Conservation (phyloP, 1,140 invertebrate species). For the Bradynema listronoti region DNA sequence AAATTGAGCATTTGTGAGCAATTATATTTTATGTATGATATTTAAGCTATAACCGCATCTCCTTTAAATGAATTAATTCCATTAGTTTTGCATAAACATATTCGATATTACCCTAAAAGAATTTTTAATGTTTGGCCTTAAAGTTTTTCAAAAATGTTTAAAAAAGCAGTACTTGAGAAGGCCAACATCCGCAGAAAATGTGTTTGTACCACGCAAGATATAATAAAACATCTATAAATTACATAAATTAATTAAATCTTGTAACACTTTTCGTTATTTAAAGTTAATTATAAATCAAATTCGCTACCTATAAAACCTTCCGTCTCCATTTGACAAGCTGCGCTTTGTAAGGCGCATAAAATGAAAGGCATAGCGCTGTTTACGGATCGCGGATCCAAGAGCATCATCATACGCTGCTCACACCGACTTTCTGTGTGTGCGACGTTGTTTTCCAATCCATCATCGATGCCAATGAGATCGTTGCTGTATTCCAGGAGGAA, state of each 20-base stretch:
- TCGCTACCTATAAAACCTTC: slow-evolving; percentile 18
- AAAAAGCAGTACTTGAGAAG: slow-evolving; percentile 20
- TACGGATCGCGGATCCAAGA: slow-evolving; percentile 21
- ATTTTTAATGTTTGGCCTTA: not conserved
- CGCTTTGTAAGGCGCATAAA: slow-evolving; percentile 51
- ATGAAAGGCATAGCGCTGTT: slow-evolving; percentile 41
- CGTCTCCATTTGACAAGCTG: slow-evolving; percentile 53
- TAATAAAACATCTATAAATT: slow-evolving; percentile 37
- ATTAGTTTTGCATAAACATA: slow-evolving; percentile 43
- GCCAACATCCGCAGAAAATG: slow-evolving; percentile 36
- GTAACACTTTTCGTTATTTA: not conserved
- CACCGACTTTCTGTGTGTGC: no score
- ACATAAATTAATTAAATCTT: not conserved
- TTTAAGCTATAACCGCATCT: no score
- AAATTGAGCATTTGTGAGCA: no score
- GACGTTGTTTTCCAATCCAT: slow-evolving; percentile 1
- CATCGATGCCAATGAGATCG: slow-evolving; percentile 14
- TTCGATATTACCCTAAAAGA: slow-evolving; percentile 39
- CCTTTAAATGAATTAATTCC: slow-evolving; percentile 35
- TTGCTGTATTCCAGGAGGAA: slow-evolving; percentile 38
- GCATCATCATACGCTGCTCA: slow-evolving; percentile 30
- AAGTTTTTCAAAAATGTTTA: not conserved
- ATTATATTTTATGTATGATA: no score
- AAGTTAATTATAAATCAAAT: not conserved
- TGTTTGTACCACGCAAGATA: slow-evolving; percentile 34